Evolutionary conservation across 2,888 invertebrate species (phyloP).

Genomic region (Junonia oenone): DNA sequence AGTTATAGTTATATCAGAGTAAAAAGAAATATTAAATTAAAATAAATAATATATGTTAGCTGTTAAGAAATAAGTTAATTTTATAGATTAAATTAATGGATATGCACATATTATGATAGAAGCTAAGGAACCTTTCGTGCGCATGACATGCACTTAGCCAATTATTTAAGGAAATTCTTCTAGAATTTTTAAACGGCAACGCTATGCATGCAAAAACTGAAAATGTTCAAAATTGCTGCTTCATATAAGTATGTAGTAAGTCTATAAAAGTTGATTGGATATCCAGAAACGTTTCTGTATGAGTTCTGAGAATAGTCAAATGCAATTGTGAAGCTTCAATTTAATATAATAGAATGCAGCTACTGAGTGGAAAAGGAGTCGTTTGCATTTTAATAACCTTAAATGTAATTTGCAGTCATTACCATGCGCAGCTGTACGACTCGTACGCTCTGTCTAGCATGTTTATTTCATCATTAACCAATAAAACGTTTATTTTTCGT

Average conservation of each 20-base stretch:
- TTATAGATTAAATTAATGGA: too few species aligned
- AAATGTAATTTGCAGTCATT: slow-evolving; percentile 27
- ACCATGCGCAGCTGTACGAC: slow-evolving; percentile 6
- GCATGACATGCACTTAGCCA: too few species aligned
- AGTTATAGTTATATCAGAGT: too few species aligned
- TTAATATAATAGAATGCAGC: slow-evolving; percentile 13
- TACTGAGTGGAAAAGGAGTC: slow-evolving; percentile 5
- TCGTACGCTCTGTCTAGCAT: neutral
- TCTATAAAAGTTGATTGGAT: neutral
- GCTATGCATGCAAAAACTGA: neutral
- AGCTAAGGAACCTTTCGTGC: too few species aligned
- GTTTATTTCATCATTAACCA: neutral
- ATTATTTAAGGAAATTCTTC: neutral
- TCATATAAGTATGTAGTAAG: neutral
- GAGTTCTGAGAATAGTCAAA: neutral
- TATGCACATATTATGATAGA: too few species aligned
- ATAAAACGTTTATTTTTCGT: neutral
- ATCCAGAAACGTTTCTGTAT: neutral
- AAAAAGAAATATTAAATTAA: too few species aligned
- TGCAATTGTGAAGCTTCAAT: neutral
- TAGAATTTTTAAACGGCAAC: neutral
- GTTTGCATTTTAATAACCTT: slow-evolving; percentile 25
- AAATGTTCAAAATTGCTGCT: neutral
- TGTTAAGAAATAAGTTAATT: too few species aligned
- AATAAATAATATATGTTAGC: too few species aligned